Percentiles rank a stretch among this genome's conserved stretches.
Evolutionary conservation across 2,888 invertebrate genomes (phyloP).

Genomic region (Orchesella flavescens): DNA sequence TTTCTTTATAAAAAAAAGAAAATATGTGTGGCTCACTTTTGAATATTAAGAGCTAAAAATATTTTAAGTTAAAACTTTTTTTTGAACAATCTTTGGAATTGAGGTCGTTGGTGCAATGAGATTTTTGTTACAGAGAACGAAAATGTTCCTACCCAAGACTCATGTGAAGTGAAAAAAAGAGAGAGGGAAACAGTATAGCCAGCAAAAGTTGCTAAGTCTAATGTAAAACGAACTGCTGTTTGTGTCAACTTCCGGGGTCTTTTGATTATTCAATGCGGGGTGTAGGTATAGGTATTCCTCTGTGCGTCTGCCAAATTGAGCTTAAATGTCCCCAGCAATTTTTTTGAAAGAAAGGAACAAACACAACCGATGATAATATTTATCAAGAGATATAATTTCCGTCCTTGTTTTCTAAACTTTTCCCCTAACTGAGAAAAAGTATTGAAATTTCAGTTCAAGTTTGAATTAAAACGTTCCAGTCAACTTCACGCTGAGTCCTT

Average conservation of each 20-base stretch:
- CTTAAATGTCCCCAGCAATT: slow-evolving; percentile 39
- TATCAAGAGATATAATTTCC: slow-evolving; percentile 4
- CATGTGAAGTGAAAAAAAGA: slow-evolving; percentile 9
- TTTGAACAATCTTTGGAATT: slow-evolving; percentile 15
- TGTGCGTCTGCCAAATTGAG: slow-evolving; percentile 12
- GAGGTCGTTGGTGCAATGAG: slow-evolving; percentile 49
- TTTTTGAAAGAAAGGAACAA: slow-evolving; percentile 25
- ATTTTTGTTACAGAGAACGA: background rate
- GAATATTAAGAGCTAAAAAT: too few species aligned
- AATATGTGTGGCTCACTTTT: too few species aligned
- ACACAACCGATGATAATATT: slow-evolving; percentile 26
- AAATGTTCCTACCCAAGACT: background rate
- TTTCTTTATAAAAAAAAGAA: too few species aligned
- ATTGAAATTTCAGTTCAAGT: background rate
- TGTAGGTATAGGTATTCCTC: background rate
- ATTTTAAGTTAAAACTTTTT: too few species aligned
- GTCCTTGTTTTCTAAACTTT: too few species aligned
- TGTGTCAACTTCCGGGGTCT: slow-evolving; percentile 62
- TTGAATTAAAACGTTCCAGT: background rate
- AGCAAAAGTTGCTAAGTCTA: too few species aligned
- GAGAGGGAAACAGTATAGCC: slow-evolving; percentile 6
- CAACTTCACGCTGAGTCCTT: background rate
- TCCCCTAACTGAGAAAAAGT: too few species aligned
- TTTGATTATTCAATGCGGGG: slow-evolving; percentile 47
- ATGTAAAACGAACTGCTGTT: background rate